A percentile compares a stretch with the other conserved stretches of the same genome.
Evolutionary conservation across 2,888 invertebrate species (phyloP).

Genomic region (Tiliacea citrago): DNA sequence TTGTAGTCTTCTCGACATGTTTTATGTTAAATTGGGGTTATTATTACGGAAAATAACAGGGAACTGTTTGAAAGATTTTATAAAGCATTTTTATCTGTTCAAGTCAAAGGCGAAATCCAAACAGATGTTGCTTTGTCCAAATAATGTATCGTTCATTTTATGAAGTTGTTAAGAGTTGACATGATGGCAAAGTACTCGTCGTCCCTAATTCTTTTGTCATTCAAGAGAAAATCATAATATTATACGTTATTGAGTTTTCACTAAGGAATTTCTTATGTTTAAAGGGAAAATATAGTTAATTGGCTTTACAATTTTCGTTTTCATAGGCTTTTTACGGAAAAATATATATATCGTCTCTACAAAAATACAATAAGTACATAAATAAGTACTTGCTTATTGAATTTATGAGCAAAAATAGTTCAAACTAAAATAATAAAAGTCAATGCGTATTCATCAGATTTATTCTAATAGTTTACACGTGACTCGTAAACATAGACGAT

Average conservation of each 20-base stretch:
- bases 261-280: not conserved
- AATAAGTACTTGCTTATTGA: not conserved
- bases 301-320: not conserved
- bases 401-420: not conserved
- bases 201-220: not conserved
- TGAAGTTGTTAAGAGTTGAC: not conserved
- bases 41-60: slow-evolving; percentile 10
- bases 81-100: slow-evolving; percentile 11
- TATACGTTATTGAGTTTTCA: too few species aligned
- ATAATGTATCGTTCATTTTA: not conserved
- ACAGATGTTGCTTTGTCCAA: not conserved
- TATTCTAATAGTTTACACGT: not conserved
- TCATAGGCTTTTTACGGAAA: not conserved
- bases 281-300: not conserved
- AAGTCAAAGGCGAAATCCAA: slow-evolving; percentile 1
- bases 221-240: not conserved
- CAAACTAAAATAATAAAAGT: not conserved
- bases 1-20: slow-evolving; percentile 30
- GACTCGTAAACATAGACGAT: not conserved
- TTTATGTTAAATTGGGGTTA: slow-evolving; percentile 24
- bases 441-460: not conserved
- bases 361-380: not conserved
- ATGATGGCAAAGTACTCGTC: not conserved
- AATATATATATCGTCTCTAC: not conserved
- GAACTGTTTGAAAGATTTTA: not conserved